phyloP scores from a whole-genome alignment of 2,888 invertebrate species.

The Sphinx pinastri region DNA sequence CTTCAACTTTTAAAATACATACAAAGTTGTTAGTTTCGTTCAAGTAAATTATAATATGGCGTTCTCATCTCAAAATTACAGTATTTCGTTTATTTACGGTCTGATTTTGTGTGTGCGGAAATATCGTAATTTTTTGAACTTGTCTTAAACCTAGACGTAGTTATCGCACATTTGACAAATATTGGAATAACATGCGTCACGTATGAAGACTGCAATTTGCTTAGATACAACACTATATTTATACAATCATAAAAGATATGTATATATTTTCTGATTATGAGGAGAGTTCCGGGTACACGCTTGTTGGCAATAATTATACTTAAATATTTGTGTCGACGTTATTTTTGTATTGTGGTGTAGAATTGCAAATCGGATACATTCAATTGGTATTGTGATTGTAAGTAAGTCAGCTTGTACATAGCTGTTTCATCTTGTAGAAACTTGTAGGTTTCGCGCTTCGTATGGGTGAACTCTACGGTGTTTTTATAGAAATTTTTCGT shows the following conservation, averaged over 20 bases:
- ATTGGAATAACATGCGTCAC: neutral
- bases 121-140: neutral
- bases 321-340: conserved; percentile 26
- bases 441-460: conserved; percentile 40
- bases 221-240: conserved; percentile 6
- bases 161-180: conserved; percentile 1
- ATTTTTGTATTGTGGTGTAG: conserved; percentile 29
- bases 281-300: conserved; percentile 11
- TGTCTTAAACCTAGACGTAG: neutral
- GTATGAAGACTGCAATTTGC: neutral
- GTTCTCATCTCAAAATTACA: neutral
- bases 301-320: conserved; percentile 21
- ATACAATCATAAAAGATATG: neutral
- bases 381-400: conserved; percentile 60
- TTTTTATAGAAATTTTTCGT: conserved; percentile 51
- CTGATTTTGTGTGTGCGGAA: neutral
- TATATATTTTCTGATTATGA: conserved; percentile 9
- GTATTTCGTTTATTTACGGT: neutral
- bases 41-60: neutral
- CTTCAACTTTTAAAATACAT: no score
- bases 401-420: conserved; percentile 61
- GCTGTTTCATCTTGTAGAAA: conserved; percentile 23
- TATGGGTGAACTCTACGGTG: conserved; percentile 33
- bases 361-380: conserved; percentile 26
- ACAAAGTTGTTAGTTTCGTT: neutral